Evolutionary conservation across 2,113 vertebrate genomes (phyloP), one percentile per base, ranked within the genome.

Genomic region (Paramormyrops kingsleyae): DNA sequence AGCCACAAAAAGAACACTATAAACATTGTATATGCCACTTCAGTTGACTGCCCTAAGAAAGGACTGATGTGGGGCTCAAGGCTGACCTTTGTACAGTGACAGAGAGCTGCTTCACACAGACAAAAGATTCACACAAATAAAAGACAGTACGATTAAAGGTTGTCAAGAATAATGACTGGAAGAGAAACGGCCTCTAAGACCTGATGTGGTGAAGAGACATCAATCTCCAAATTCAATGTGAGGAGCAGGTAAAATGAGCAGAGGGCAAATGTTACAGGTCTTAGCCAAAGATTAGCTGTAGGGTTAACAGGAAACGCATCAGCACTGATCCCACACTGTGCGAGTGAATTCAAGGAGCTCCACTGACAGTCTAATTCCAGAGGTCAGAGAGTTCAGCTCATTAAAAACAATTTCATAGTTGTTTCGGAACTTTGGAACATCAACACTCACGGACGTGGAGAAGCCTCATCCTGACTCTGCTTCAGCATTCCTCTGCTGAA

Each of bases 261-360:
- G 90, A 90, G 90, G 84, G 31, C 70, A 92, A 91, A 91, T 90
- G 56, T 0, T 83, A 56, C 52, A 89, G 88, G 56, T 85, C 0
- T 59, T 39, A 77, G 35, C 44, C 70, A 44, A 88, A 86, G 87
- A 44, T 86, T 49, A 53, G 10, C 44, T 3, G n/a, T 19, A 2
- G 74, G 90, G 90, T 39, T 35, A 56, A 59, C 49, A 21, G 50
- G 53, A 47, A 15, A 90, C 10, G 35, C 9, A 80, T 13, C 44
- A 53, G 15, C 50, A 24, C 31, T 46, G 88, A 80, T 77, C 35
- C 19, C 66, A n/a, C 80, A 89, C 35, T 52, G 8, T 21, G 24
- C 21, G 31, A 62, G 88, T 21, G 13, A 27, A 83, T 89, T 83
- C 31, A 83, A 44, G 19, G n/a, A 39, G 31, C 88, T 44, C 39